phyloP scores from a whole-genome alignment of 2,113 vertebrate genomes.

The Peromyscus polionotus region DNA sequence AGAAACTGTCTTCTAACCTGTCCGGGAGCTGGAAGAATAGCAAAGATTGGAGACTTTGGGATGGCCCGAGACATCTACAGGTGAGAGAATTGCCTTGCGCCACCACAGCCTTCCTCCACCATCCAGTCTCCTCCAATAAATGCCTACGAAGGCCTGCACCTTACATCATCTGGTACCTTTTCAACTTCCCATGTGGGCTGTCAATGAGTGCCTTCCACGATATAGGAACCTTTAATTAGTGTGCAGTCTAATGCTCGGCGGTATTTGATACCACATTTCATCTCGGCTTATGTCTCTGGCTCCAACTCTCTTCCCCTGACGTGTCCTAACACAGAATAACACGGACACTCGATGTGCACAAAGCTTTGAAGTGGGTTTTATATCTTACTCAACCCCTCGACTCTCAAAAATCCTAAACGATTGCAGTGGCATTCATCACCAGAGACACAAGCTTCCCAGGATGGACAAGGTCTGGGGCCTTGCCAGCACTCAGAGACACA shows the following conservation, averaged over 20 bases:
- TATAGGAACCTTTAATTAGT: neutral
- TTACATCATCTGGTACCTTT: neutral
- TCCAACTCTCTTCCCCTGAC: neutral
- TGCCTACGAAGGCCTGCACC: accelerated
- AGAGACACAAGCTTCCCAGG: neutral
- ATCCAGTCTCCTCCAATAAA: accelerated
- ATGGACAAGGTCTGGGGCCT: accelerated
- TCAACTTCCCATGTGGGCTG: neutral
- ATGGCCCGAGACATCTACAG: constrained; percentile 99
- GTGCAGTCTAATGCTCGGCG: neutral
- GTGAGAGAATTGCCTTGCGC: constrained; percentile 81
- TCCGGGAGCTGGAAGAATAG: constrained; percentile 94
- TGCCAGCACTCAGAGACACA: neutral
- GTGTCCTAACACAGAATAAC: neutral
- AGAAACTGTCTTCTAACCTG: constrained; percentile 98
- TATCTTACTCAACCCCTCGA: neutral
- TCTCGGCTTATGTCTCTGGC: neutral
- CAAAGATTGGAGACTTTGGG: constrained; percentile 99
- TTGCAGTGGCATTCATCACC: neutral
- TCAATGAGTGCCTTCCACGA: neutral
- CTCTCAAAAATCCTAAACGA: neutral
- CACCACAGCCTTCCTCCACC: neutral
- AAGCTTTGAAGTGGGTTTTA: neutral
- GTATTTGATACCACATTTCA: neutral
- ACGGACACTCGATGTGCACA: neutral